These are phyloP conservation scores for Enteromius mattozi DNA, from an alignment of 2,797 vertebrate species.

Conservation along the genomic window DNA sequence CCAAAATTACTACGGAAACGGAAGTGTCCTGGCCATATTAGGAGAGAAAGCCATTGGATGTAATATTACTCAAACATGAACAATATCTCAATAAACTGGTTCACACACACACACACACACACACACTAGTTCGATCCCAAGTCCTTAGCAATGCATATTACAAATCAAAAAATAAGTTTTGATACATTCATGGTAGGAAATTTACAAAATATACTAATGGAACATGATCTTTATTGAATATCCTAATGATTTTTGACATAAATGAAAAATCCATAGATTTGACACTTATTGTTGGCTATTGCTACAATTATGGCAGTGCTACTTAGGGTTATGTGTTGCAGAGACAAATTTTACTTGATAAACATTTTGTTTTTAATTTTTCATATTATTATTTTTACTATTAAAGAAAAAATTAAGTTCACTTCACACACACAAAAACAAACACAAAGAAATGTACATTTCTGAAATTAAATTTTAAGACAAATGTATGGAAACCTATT, in stretches of 20 bases:
- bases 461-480: background rate
- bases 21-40: conserved; percentile 23
- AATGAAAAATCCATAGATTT: background rate
- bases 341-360: too few species aligned
- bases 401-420: too few species aligned
- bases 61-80: conserved; percentile 8
- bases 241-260: background rate
- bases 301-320: too few species aligned
- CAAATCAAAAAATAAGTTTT: background rate
- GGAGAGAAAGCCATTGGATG: conserved; percentile 14
- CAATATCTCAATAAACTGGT: background rate
- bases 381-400: too few species aligned
- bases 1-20: background rate
- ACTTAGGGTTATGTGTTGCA: too few species aligned
- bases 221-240: background rate
- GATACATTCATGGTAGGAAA: background rate
- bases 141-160: background rate
- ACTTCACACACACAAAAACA: background rate
- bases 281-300: background rate
- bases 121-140: too few species aligned
- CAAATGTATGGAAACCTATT: background rate
- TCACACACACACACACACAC: background rate
- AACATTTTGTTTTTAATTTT: too few species aligned
- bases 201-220: background rate
- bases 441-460: background rate